These are phyloP conservation scores for Coenonympha arcania DNA, from an alignment of 2,888 invertebrate species.

Conservation along the genomic window DNA sequence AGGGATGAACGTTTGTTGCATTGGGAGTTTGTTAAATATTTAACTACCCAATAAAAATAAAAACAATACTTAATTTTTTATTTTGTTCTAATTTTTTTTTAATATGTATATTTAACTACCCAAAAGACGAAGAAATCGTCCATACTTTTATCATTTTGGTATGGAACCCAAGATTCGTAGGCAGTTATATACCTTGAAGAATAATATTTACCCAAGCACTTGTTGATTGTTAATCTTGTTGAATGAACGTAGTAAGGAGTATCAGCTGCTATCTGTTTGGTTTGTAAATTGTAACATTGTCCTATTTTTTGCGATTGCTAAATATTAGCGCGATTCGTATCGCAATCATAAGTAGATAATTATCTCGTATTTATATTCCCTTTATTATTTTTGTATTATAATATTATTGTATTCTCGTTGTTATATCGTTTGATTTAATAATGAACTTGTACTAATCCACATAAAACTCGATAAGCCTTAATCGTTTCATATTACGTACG, in stretches of 20 bases:
- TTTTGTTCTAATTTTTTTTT: no score
- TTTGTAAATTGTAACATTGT: conserved; percentile 10
- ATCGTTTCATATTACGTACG: no score
- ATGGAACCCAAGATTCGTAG: neutral
- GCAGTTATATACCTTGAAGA: neutral
- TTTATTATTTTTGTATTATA: no score
- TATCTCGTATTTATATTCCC: neutral
- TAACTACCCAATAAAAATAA: no score
- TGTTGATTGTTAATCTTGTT: conserved; percentile 1
- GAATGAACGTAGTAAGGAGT: conserved; percentile 10
- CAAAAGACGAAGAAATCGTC: no score
- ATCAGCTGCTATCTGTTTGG: neutral
- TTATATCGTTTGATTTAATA: neutral
- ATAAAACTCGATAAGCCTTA: neutral
- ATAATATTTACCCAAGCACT: conserved; percentile 1
- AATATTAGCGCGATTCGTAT: conserved; percentile 2
- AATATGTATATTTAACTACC: no score
- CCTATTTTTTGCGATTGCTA: conserved; percentile 10
- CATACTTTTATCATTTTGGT: no score
- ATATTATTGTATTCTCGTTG: no score
- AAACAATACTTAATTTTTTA: no score
- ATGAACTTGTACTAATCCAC: neutral
- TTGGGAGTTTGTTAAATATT: no score
- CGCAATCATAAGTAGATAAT: neutral
- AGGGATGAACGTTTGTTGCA: no score